Base-by-base conservation (phyloP, 2,888 invertebrate genomes). In the Gymnocheta viridis region DNA sequence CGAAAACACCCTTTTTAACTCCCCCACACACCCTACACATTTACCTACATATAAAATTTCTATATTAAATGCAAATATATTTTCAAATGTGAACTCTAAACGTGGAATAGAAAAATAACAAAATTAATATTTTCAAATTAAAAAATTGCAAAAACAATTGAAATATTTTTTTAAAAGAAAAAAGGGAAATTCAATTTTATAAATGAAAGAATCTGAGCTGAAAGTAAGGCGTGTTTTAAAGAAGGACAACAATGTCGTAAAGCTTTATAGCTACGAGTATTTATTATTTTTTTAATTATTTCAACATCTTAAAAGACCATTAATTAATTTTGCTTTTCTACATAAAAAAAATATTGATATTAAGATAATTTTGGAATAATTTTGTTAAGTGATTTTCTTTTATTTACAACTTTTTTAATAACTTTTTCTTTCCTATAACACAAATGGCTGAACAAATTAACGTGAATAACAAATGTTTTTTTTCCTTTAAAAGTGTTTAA, bases 51-150 rank as follows among this genome's bases (percentile, higher is more conserved):
- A 58, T 29, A 62, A 17, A 38, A 69, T 49, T 77, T 66, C 67
- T 44, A 49, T 58, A 58, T 17, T 27, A 54, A 49, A 47, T 49
- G 12, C n/a, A 60, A 51, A 70, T 56, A 79, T 79, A 79, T 66
- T 79, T 79, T 79, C 72, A 79, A 72, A 66, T 72, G 64, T 72
- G 70, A 78, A 78, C 22, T 69, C 49, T 60, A 24, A 78, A 69
- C 29, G 60, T 69, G 77, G 56, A 78, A 51, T 69, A 60, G 49
- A 62, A 79, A 67, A 47, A 70, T 22, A 72, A 62, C 54, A 72
- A 79, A 79, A 77, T 72, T 72, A 38, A 79, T 72, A 79, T 79
- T 79, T 79, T 70, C 35, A 72, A 70, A 62, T 24, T 44, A 22
- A 79, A 72, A 29, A 78, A 49, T 27, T 29, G 49, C 17, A 51